These are phyloP conservation scores for Cervus canadensis DNA, from an alignment of 2,113 vertebrate species.

Conservation along the genomic window DNA sequence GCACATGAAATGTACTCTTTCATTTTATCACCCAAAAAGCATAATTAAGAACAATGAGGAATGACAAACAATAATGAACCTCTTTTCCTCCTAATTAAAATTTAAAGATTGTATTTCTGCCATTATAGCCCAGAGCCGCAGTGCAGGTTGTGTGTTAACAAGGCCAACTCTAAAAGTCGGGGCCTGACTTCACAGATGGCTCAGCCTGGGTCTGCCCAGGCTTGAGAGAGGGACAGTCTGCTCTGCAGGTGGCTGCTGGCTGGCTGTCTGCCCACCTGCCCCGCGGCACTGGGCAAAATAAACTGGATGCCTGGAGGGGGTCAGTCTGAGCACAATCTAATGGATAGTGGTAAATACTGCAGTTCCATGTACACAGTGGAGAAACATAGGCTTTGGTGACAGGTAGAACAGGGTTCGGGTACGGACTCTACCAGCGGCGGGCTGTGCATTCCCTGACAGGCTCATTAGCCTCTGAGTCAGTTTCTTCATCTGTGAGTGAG, in stretches of 20 bases:
- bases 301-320: background rate
- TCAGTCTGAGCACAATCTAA: background rate
- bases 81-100: conserved; percentile 75
- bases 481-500: background rate
- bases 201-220: background rate
- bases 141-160: conserved; percentile 42
- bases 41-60: conserved; percentile 79
- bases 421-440: background rate
- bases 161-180: background rate
- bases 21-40: conserved; percentile 77
- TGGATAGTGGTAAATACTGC: background rate
- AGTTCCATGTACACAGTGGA: background rate
- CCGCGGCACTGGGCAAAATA: background rate
- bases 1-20: conserved; percentile 74
- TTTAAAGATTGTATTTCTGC: conserved; percentile 78
- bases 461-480: background rate
- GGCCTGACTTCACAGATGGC: background rate
- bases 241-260: background rate
- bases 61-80: conserved; percentile 81
- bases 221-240: background rate
- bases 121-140: conserved; percentile 62
- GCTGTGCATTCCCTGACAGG: background rate
- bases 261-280: background rate
- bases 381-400: background rate
- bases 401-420: background rate